Percentiles rank a stretch among this genome's conserved stretches.
Conservation (phyloP, 2,888 invertebrate species). For the Teleogryllus oceanicus region DNA sequence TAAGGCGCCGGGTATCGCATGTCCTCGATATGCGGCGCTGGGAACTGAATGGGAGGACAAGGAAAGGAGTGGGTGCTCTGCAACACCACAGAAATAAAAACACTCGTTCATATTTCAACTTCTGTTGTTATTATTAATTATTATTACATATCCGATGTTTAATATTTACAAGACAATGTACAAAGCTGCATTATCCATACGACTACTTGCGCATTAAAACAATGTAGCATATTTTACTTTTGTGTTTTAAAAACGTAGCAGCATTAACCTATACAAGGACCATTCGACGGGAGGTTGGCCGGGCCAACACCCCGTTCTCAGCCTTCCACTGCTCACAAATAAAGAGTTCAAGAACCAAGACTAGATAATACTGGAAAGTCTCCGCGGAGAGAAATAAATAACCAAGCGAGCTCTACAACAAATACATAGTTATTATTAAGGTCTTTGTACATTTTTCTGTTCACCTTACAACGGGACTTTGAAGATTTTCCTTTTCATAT, state of each 20-base stretch:
- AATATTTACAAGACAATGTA: slow-evolving; percentile 38
- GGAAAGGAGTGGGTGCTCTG: neutral
- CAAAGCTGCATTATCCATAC: slow-evolving; percentile 36
- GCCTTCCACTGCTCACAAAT: slow-evolving; percentile 26
- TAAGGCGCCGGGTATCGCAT: neutral
- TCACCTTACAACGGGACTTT: slow-evolving; percentile 28
- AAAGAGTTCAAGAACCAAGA: slow-evolving; percentile 37
- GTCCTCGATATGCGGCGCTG: neutral
- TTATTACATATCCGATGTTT: slow-evolving; percentile 37
- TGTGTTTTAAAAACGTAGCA: slow-evolving; percentile 25
- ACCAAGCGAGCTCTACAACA: slow-evolving; percentile 36
- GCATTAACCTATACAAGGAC: slow-evolving; percentile 33
- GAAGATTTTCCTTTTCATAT: slow-evolving; percentile 18
- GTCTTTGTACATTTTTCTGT: slow-evolving; percentile 33
- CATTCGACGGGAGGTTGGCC: slow-evolving; percentile 31
- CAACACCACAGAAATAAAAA: neutral
- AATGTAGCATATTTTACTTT: slow-evolving; percentile 31
- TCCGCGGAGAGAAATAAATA: slow-evolving; percentile 35
- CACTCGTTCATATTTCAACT: neutral
- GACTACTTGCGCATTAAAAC: slow-evolving; percentile 33
- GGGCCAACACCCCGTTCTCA: slow-evolving; percentile 4
- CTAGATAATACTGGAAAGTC: slow-evolving; percentile 39
- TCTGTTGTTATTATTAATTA: slow-evolving; percentile 34
- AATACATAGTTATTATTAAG: slow-evolving; percentile 35
- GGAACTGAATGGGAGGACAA: neutral